Base-by-base conservation (phyloP, 2,113 vertebrate genomes). In the Neoarius graeffei region DNA sequence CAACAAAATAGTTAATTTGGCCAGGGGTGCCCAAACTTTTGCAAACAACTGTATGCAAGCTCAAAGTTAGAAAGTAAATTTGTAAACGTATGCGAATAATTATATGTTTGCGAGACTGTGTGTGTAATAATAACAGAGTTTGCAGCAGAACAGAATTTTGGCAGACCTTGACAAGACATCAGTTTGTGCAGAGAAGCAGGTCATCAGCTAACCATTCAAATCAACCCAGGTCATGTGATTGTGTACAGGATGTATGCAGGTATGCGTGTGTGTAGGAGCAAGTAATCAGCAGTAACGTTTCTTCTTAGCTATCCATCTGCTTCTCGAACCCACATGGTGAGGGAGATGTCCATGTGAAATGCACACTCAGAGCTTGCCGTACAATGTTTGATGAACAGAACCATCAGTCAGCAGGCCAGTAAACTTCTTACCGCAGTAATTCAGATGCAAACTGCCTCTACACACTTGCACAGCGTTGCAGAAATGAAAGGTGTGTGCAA, bases 101-200 rank as follows among this genome's bases (percentile, higher is more conserved):
- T 81, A 84, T 48, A 50, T 23, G 19, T n/a, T 27, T 30, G 25
- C 27, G 3, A 48, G 62, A 81, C 15, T 15, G 15, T 54, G 64
- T 30, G 74, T 23, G 73, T 66, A 52, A 81, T 66, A 82, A 83
- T 81, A 86, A 76, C 35, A 64, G 56, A 27, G 71, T 85, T 74
- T 85, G 59, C 23, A 48, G 91, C 73, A 91, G 94, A 92, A 90
- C 92, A 92, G 91, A 83, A 92, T 77, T 86, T 86, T 79, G 85
- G 74, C 85, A 77, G 59, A 57, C 7, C 60, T 86, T 10, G 13
- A 80, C 23, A 69, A 48, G 77, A 56, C 76, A 86, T 81, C 85
- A 50, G 84, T 85, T 74, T 85, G 54, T 48, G 71, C 69, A 60
- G 71, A 85, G 56, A 60, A 76, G 56, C 84, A 76, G 76, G 74